Conservation (phyloP, 2,888 invertebrate genomes). For the Osmoderma eremita region DNA sequence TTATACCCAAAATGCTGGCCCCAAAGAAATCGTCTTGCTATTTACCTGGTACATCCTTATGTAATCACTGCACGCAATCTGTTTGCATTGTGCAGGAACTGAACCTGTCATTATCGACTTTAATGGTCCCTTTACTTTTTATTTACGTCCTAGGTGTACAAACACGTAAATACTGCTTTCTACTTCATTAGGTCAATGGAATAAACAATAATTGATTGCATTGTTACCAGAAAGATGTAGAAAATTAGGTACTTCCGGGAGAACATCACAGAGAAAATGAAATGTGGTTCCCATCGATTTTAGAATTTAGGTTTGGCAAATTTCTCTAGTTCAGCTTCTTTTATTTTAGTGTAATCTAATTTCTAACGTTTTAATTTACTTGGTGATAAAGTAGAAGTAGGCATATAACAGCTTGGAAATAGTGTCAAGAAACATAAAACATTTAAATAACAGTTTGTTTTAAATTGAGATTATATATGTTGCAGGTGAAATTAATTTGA, state of each 20-base stretch:
- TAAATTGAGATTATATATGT: too few species aligned
- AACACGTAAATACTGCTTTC: conserved; percentile 12
- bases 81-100: conserved; percentile 37
- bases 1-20: not conserved
- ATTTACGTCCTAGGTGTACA: conserved; percentile 18
- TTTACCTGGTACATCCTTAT: conserved; percentile 34
- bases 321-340: too few species aligned
- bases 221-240: conserved; percentile 1
- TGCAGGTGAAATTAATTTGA: conserved; percentile 18
- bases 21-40: conserved; percentile 33
- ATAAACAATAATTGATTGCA: conserved; percentile 10
- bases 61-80: conserved; percentile 33
- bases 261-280: too few species aligned
- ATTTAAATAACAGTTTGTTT: too few species aligned
- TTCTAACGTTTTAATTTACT: too few species aligned
- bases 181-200: not conserved
- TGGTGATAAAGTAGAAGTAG: too few species aligned
- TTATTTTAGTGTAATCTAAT: too few species aligned
- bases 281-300: too few species aligned
- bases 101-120: conserved; percentile 40
- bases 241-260: conserved; percentile 6
- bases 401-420: too few species aligned
- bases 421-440: too few species aligned
- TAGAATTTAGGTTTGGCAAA: too few species aligned
- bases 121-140: conserved; percentile 16